Base-by-base conservation (phyloP, 92 coral and sea anemone genomes). In the Hydrozoanthus gracilis region DNA sequence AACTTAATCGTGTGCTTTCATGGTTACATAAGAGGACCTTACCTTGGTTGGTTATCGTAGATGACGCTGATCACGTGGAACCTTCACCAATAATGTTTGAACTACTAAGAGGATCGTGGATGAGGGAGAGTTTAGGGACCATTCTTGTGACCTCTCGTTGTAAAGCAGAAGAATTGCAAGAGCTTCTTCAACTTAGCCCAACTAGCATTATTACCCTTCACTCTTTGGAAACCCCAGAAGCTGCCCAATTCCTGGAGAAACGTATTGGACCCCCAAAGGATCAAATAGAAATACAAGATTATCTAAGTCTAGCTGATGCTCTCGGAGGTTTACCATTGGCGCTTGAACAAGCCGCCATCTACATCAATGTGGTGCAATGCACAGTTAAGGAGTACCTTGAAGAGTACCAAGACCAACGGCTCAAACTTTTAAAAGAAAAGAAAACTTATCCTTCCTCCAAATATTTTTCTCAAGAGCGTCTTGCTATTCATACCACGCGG, bases 281-380 rank as follows among this genome's bases (percentile, higher is more conserved):
- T 15, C 70, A 13, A 12, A 71, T 46, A 3, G 48, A 51, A 7
- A 17, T 4, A 10, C 15, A 82, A 54, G 66, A 39, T 4, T 51
- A 47, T 4, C 8, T 16, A n/a, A 74, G 17, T 44, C 89, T 91
- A 44, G 86, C 71, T 39, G 52, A 67, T 12, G 89, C 73, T 71
- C 90, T 91, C 11, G 94, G 94, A 15, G 80, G 90, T 2, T 67
- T 88, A 14, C 94, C 94, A 2, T 45, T 91, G 48, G 94, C 94
- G 15, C 77, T 91, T 44, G 94, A 91, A 18, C 94, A 91, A 79
- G 94, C 92, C 3, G 83, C 87, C 12, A 87, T 77, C 0, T 85
- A 88, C 44, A 88, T 91, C 47, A 84, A 68, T 6, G 74, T 51
- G 4, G 48, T 84, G 49, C 51, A 80, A 1, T 88, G 91, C 8